A percentile compares a stretch with the other conserved stretches of the same genome.
phyloP scores from a whole-genome alignment of 1,140 invertebrate genomes.

The Drosophila simulans region DNA sequence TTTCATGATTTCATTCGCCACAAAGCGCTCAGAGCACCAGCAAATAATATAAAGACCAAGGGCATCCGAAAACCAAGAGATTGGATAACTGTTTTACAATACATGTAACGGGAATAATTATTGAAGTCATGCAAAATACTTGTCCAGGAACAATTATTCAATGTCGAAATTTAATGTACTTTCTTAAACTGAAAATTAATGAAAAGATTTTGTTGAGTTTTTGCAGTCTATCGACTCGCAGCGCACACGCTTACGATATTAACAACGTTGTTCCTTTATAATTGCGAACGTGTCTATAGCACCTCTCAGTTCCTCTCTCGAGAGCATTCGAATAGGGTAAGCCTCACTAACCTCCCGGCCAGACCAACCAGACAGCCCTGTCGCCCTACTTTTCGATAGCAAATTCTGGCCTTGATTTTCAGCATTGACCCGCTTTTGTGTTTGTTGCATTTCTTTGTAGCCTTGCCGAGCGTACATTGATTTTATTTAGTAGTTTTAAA shows the following conservation, averaged over 20 bases:
- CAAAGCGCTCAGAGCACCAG: constrained; percentile 2
- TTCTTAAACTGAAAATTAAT: too few species aligned
- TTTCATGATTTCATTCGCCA: constrained; percentile 53
- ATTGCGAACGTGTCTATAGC: constrained; percentile 51
- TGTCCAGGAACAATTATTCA: too few species aligned
- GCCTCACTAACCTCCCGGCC: constrained; percentile 33
- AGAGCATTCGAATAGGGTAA: constrained; percentile 18
- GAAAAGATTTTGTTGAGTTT: too few species aligned
- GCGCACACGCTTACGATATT: constrained; percentile 23
- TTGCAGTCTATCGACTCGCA: too few species aligned
- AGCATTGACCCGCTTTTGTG: constrained; percentile 77
- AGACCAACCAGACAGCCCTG: constrained; percentile 64
- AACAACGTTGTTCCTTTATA: constrained; percentile 31
- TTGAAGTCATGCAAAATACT: too few species aligned
- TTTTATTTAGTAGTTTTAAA: constrained; percentile 1
- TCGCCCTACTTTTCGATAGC: constrained; percentile 71
- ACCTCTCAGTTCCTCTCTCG: constrained; percentile 8
- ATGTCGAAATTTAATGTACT: too few species aligned
- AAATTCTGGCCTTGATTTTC: constrained; percentile 81
- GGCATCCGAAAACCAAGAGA: too few species aligned
- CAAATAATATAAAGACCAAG: not conserved
- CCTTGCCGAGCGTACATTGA: constrained; percentile 1
- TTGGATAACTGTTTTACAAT: too few species aligned
- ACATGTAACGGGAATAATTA: too few species aligned
- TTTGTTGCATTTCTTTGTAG: constrained; percentile 5